These are phyloP conservation scores for Neria commutata DNA, from an alignment of 2,888 invertebrate species.

Conservation along the genomic window DNA sequence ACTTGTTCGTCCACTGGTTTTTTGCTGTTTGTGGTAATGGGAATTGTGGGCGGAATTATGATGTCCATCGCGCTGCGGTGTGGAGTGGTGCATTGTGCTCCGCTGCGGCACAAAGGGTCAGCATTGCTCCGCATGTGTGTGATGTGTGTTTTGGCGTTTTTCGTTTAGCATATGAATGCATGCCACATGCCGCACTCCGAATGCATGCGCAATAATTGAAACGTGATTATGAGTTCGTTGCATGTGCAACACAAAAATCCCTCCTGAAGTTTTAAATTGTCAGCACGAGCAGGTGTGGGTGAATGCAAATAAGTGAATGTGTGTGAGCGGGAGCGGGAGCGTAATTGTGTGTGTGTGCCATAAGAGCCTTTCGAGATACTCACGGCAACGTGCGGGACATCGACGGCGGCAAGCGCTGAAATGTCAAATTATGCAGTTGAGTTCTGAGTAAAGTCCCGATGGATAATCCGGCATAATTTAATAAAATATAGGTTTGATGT, in stretches of 20 bases:
- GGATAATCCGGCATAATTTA: no score
- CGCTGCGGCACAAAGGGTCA: background rate
- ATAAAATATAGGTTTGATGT: no score
- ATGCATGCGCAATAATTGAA: conserved; percentile 8
- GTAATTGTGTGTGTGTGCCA: no score
- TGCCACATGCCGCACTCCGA: background rate
- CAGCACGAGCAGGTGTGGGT: no score
- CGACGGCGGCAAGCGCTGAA: no score
- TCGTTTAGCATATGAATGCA: conserved; percentile 16
- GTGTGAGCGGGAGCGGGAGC: no score
- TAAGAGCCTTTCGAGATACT: no score
- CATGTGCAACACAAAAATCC: background rate
- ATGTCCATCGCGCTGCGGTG: conserved; percentile 32
- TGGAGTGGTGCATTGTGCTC: background rate
- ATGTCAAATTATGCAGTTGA: no score
- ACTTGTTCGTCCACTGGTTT: no score
- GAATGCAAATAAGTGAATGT: no score
- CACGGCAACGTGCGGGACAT: no score
- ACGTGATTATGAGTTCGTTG: conserved; percentile 14
- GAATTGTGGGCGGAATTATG: conserved; percentile 50
- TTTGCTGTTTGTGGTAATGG: conserved; percentile 26
- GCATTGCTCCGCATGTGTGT: background rate
- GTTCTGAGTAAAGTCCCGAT: no score
- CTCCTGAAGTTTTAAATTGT: background rate
- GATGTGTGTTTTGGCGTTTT: background rate